phyloP scores from a whole-genome alignment of 2,888 invertebrate genomes.

The Tetranychus piercei region DNA sequence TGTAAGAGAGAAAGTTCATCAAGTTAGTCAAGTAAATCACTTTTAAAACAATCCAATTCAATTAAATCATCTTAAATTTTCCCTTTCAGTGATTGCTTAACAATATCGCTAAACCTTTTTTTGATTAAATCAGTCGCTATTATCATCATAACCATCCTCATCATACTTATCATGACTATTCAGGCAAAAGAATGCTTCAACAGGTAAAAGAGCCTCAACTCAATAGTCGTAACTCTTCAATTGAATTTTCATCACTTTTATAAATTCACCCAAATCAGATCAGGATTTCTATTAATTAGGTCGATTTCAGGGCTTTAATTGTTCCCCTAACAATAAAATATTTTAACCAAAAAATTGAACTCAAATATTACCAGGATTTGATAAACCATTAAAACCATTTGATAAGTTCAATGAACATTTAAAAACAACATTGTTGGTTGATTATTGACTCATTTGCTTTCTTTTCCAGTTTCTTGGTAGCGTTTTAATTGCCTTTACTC shows the following conservation, averaged over 20 bases:
- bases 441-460: not conserved
- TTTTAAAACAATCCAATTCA: not conserved
- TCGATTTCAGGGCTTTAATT: no score
- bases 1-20: no score
- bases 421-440: not conserved
- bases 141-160: not conserved
- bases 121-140: not conserved
- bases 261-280: no score
- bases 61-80: not conserved
- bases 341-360: no score
- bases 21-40: no score
- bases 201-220: not conserved
- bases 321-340: no score
- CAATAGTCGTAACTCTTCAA: no score
- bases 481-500: not conserved
- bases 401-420: not conserved
- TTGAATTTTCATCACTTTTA: no score
- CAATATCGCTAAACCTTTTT: not conserved
- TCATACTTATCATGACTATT: not conserved
- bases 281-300: no score
- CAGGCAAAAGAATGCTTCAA: not conserved
- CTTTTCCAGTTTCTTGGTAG: not conserved
- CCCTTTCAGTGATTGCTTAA: not conserved
- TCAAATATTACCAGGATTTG: no score
- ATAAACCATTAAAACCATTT: no score